Evolutionary conservation across 2,113 vertebrate species (phyloP), one percentile per base, ranked within the genome.

Genomic region (Boleophthalmus pectinirostris): DNA sequence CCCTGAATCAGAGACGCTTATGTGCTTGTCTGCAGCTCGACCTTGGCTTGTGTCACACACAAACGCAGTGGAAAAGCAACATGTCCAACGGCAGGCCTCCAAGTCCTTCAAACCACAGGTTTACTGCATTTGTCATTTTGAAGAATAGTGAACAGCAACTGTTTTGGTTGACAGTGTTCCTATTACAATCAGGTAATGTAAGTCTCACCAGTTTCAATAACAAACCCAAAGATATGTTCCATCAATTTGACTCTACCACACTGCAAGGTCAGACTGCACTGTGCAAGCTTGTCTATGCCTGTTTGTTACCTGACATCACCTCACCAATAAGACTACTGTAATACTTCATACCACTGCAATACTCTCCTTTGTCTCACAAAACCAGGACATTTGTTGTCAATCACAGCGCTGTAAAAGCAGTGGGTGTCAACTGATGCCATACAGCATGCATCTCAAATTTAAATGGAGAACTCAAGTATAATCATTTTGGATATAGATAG

Each of bases 1-100:
- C 66, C 14, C 73, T 81, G 82, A 82, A 87, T 71, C 81, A 75
- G 70, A 84, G 79, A 63, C 4, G 72, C 81, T 78, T 75, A 83
- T 84, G 82, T 82, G 81, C 83, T 85, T 86, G 86, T 86, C 82
- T 79, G 83, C 80, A 75, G 85, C 83, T 77, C 91, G 94, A 95
- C 95, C 94, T 95, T 95, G 93, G 92, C 67, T 87, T 81, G 92
- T 87, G 92, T 92, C 94, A 91, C 84, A 83, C 81, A 84, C 69
- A 80, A 75, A 82, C 76, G 73, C 46, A 11, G 47, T 74, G 81
- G 25, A 76, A 84, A 70, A 76, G 70, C 81, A 84, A 79, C 81
- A 68, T 69, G 68, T 73, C 61, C 66, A 1, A 11, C 70, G 73
- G 81, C 77, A 73, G 78, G 68, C 46, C 78, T 56, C 21, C 35